Percentiles rank a stretch among this genome's conserved stretches.
Conservation (phyloP, 2,113 vertebrate genomes). For the Perognathus longimembris region DNA sequence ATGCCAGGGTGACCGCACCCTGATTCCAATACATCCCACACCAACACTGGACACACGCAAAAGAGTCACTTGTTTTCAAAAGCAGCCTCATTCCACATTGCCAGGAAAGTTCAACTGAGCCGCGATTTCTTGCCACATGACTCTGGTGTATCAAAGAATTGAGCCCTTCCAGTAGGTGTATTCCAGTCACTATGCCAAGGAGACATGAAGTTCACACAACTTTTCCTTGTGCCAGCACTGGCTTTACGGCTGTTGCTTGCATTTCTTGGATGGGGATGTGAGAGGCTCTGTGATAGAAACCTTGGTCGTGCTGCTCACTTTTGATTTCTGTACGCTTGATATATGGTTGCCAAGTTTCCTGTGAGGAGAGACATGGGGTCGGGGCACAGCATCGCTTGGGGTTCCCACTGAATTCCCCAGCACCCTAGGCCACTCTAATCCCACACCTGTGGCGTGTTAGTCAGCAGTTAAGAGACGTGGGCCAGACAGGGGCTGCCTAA, state of each 20-base stretch:
- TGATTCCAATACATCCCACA: neutral
- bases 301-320: slow-evolving; percentile 78
- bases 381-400: slow-evolving; percentile 83
- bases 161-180: slow-evolving; percentile 20
- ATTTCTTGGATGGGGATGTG: neutral
- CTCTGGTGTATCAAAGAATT: neutral
- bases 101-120: neutral
- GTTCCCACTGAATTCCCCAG: slow-evolving; percentile 87
- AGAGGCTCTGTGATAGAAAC: slow-evolving; percentile 69
- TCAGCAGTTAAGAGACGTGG: slow-evolving; percentile 83
- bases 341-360: slow-evolving; percentile 71
- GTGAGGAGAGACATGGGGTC: slow-evolving; percentile 77
- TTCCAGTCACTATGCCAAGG: neutral
- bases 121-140: neutral
- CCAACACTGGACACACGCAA: neutral
- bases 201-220: slow-evolving; percentile 3
- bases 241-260: slow-evolving; percentile 4
- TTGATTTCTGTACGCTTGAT: slow-evolving; percentile 55
- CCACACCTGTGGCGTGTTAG: slow-evolving; percentile 92
- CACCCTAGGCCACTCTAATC: slow-evolving; percentile 85
- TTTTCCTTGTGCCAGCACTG: neutral
- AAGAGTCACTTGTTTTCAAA: neutral
- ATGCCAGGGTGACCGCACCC: neutral
- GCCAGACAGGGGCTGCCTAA: slow-evolving; percentile 83
- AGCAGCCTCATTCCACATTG: neutral